phyloP scores from a whole-genome alignment of 2,888 invertebrate species.

The Macrosiphum euphorbiae region DNA sequence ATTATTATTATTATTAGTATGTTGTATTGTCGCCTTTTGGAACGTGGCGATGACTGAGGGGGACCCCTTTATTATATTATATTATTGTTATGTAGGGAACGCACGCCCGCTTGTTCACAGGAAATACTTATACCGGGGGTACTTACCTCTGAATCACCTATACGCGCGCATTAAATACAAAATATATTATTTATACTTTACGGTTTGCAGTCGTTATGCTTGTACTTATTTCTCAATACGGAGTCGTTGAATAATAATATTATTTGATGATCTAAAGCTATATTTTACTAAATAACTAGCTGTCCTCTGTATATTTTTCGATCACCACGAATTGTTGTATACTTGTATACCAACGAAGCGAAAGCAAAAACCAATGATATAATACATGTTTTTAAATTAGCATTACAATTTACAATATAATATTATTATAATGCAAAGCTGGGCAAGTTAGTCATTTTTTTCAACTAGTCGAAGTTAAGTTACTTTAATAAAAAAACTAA shows the following conservation, averaged over 20 bases:
- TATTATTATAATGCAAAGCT: too few species aligned
- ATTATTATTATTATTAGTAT: not conserved
- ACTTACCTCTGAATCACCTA: not conserved
- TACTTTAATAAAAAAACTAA: too few species aligned
- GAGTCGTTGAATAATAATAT: not conserved
- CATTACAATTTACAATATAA: not conserved
- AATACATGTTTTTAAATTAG: not conserved
- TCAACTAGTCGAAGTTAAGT: too few species aligned
- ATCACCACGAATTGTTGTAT: not conserved
- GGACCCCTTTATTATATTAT: constrained; percentile 9
- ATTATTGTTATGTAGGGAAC: not conserved
- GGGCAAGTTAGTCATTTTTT: too few species aligned
- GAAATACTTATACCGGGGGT: not conserved
- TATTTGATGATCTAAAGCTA: not conserved
- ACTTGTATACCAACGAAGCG: not conserved
- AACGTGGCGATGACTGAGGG: not conserved
- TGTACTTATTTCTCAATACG: too few species aligned
- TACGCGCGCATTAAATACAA: not conserved
- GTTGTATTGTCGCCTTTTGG: not conserved
- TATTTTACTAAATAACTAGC: not conserved
- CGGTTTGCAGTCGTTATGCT: not conserved
- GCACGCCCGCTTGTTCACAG: not conserved
- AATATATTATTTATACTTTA: not conserved
- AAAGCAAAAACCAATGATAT: not conserved
- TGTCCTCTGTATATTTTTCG: not conserved